Evolutionary conservation across 2,888 invertebrate species (phyloP).

Genomic region (Stenolophus ochropezus): DNA sequence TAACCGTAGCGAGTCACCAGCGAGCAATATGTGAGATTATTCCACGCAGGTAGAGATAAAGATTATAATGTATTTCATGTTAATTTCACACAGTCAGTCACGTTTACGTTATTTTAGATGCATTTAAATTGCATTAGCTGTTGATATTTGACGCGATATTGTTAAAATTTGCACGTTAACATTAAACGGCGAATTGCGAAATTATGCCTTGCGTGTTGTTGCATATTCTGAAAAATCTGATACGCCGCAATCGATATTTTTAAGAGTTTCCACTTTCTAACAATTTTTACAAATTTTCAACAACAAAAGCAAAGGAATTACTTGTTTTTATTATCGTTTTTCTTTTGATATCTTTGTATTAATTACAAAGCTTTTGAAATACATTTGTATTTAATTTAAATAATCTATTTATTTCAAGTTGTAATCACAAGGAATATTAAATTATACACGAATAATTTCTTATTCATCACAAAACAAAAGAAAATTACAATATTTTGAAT

Average conservation of each 20-base stretch:
- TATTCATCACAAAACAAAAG: background rate
- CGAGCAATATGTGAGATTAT: slow-evolving; percentile 16
- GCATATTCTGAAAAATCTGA: slow-evolving; percentile 38
- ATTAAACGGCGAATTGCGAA: slow-evolving; percentile 42
- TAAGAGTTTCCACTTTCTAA: slow-evolving; percentile 10
- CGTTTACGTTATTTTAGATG: slow-evolving; percentile 44
- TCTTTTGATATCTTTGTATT: background rate
- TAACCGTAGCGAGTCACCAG: background rate
- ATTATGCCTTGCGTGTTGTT: slow-evolving; percentile 38
- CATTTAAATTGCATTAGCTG: slow-evolving; percentile 48
- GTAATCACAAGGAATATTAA: background rate
- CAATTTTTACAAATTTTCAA: slow-evolving; percentile 28
- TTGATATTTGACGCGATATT: slow-evolving; percentile 45
- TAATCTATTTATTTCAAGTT: background rate
- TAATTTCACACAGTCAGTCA: slow-evolving; percentile 42
- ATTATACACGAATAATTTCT: background rate
- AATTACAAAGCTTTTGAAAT: slow-evolving; percentile 21
- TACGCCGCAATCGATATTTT: slow-evolving; percentile 33
- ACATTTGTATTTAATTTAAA: slow-evolving; percentile 9
- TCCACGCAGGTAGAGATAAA: slow-evolving; percentile 27
- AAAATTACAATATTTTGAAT: background rate
- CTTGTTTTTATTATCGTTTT: background rate
- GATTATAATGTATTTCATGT: slow-evolving; percentile 41
- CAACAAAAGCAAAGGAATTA: slow-evolving; percentile 3
- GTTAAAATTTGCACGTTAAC: slow-evolving; percentile 45